Percentiles rank a stretch among this genome's conserved stretches.
Conservation (phyloP, 2,888 invertebrate genomes). For the Elmis aenea region DNA sequence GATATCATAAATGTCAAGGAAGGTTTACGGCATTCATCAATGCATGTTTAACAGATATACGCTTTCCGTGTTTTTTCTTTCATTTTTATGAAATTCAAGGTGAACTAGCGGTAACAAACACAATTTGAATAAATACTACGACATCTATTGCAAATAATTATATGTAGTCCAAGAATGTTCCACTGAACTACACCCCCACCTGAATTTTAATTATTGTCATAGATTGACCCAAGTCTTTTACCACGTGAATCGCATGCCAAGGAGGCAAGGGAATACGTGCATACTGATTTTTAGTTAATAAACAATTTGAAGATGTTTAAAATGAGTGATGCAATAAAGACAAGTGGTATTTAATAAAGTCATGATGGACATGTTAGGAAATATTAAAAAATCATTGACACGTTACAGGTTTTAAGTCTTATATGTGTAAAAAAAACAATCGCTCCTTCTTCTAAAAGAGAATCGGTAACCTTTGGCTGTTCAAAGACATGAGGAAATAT, state of each 20-base stretch:
- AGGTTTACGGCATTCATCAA: constrained; percentile 25
- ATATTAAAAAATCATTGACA: constrained; percentile 12
- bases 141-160: constrained; percentile 9
- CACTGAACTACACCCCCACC: too few species aligned
- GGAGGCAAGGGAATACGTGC: too few species aligned
- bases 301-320: constrained; percentile 24
- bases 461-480: too few species aligned
- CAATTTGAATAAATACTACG: constrained; percentile 8
- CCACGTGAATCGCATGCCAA: too few species aligned
- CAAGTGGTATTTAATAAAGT: constrained; percentile 31
- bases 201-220: too few species aligned
- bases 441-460: too few species aligned
- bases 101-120: constrained; percentile 18
- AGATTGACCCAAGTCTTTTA: too few species aligned
- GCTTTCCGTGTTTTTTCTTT: constrained; percentile 23
- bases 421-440: too few species aligned
- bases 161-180: too few species aligned
- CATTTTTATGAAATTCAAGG: constrained; percentile 24
- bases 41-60: constrained; percentile 19
- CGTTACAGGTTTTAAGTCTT: too few species aligned
- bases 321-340: constrained; percentile 24
- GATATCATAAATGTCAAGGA: constrained; percentile 28
- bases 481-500: too few species aligned
- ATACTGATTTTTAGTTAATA: too few species aligned
- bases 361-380: constrained; percentile 16